Conservation (phyloP, 2,797 vertebrate genomes). For the Gymnoscopelus microlampas region DNA sequence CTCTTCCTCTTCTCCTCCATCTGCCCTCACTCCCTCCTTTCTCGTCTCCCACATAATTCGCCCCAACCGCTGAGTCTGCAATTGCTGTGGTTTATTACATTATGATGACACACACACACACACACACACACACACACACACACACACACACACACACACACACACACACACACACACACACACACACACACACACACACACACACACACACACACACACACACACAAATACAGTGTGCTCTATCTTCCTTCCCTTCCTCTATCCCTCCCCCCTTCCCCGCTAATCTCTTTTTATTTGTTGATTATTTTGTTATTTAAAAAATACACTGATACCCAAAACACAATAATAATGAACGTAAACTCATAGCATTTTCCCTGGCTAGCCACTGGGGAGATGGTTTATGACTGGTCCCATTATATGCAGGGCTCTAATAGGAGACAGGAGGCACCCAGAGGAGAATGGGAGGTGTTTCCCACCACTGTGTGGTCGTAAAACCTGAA, state of each 20-base stretch:
- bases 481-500: slow-evolving; percentile 25
- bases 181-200: background rate
- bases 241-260: no score
- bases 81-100: background rate
- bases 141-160: slow-evolving; percentile 2
- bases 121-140: background rate
- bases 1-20: background rate
- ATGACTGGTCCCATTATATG: slow-evolving; percentile 23
- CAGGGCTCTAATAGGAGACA: slow-evolving; percentile 9
- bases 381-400: slow-evolving; percentile 13
- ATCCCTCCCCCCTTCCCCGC: background rate
- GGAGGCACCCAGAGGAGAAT: slow-evolving; percentile 30
- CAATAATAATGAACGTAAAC: background rate
- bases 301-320: background rate
- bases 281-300: background rate
- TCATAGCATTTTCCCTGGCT: background rate
- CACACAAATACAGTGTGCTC: background rate
- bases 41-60: no score
- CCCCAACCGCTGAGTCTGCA: no score
- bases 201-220: background rate
- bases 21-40: background rate
- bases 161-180: slow-evolving; percentile 1
- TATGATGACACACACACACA: background rate
- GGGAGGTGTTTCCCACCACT: slow-evolving; percentile 22
- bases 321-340: slow-evolving; percentile 4